Base-by-base conservation (phyloP, 2,113 vertebrate genomes). In the Labeo catla region DNA sequence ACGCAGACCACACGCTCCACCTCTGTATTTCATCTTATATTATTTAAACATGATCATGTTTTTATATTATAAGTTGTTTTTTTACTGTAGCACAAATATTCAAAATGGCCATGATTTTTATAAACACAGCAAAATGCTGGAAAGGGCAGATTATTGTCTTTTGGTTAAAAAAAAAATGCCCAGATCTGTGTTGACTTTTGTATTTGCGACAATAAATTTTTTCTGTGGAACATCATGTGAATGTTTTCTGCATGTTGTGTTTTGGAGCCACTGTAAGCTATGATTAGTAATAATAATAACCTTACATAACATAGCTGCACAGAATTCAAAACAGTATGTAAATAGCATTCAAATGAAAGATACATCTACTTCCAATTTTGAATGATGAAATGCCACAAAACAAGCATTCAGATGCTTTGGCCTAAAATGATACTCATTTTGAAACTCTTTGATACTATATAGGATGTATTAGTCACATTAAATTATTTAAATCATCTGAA, bases 21-120 rank as follows among this genome's bases (percentile, higher is more conserved):
- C 34, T 72, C 66, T 70, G 45, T 79, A 9, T 8, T 36, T 34
- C 19, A 66, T 52, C 80, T 73, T 83, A 43, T 61, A 45, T 80
- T 80, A 83, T 84, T 59, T 84, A 74, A 59, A 84, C 49, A 59
- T n/a, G 34, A 72, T 73, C 34, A 80, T 80, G 57, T 80, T 52
- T 80, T 34, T 76, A 21, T 70, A 19, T 39, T 52, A 52, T 34
- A 54, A 21, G 23, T 82, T 68, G 61, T 66, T 70, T 70, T 70
- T 70, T 70, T 70, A 70, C 45, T 82, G 65, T 82, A 82, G 63
- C 65, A 52, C 16, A 70, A 82, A 34, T 21, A 82, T 82, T 47
- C 12, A 36, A 82, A 82, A 82, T 50, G 61, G 23, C 63, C 47
- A 68, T 77, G 28, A 16, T 73, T 73, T 63, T 82, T 45, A 66